phyloP scores from a whole-genome alignment of 2,888 invertebrate genomes.

The Salticus scenicus region DNA sequence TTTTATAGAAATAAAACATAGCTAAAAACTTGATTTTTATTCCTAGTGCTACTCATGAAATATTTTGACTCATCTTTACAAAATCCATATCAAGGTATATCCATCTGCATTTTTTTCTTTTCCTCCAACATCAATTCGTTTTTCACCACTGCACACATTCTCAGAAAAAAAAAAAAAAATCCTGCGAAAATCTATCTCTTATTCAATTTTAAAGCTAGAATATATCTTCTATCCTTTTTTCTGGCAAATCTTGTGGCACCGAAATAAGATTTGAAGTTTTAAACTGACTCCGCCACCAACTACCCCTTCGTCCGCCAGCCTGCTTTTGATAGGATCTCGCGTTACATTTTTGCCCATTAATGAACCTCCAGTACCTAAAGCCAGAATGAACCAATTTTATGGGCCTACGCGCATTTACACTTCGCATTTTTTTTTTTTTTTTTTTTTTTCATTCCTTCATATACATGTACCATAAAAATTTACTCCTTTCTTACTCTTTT shows the following conservation, averaged over 20 bases:
- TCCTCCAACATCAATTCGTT: background rate
- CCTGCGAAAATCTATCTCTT: background rate
- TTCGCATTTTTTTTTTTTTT: slow-evolving; percentile 19
- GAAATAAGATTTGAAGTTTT: slow-evolving; percentile 48
- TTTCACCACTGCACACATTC: background rate
- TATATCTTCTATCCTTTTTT: slow-evolving; percentile 5
- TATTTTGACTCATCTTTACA: background rate
- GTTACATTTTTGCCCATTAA: slow-evolving; percentile 58
- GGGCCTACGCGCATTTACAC: slow-evolving; percentile 55
- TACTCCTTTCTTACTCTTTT: slow-evolving; percentile 21
- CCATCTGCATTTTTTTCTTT: background rate
- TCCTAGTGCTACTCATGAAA: background rate
- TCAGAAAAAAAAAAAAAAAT: background rate
- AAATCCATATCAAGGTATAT: background rate
- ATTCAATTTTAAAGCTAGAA: slow-evolving; percentile 3
- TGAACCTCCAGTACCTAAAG: slow-evolving; percentile 25
- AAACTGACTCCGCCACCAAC: background rate
- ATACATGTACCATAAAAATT: background rate
- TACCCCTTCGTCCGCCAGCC: background rate
- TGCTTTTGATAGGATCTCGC: slow-evolving; percentile 35
- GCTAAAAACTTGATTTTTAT: too few relatives aligned
- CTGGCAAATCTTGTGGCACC: background rate
- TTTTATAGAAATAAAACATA: too few relatives aligned
- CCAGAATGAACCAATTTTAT: slow-evolving; percentile 53
- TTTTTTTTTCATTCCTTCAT: background rate